Base-by-base conservation (phyloP, 2,888 invertebrate genomes). In the Tricholauxania praeusta region DNA sequence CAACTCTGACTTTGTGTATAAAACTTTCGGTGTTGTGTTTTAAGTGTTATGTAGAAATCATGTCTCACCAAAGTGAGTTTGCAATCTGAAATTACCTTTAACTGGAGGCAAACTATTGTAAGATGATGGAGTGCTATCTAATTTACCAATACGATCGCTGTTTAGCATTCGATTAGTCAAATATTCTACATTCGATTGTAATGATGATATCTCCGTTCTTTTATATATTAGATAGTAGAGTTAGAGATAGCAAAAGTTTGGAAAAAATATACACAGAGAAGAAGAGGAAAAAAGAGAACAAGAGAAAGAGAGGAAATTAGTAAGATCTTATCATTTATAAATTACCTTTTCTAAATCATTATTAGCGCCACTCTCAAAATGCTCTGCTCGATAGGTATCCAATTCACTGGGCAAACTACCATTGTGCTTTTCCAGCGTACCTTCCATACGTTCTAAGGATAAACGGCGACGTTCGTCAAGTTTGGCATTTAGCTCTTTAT, bases 151-250 rank as follows among this genome's bases (percentile, higher is more conserved):
- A 75, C 85, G 86, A 77, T 87, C 86, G 78, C 82, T 87, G 81
- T 82, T 86, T 74, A 86, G 82, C 80, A 88, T 85, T 78, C 86
- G 86, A 82, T 84, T 87, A 49, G 86, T 84, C 79, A 88, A 82
- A 82, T 85, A 87, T 77, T 88, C 87, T 85, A 88, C 86, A 84
- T 88, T 88, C 78, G 87, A 85, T 81, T 88, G 88, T 78, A 88
- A 80, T 80, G 85, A 82, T 75, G 86, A 86, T 85, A 88, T 86
- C 83, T 88, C 88, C 85, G 85, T 85, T 84, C 88, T 88, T 71
- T 63, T 17, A 28, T 17, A 28, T 28, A 4, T 39, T 39, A 10
- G 10, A 39, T 39, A 39, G 0, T 10, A 32, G 12, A 19, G n/a
- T 3, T 62, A 10, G 47, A 60, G 1, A 74, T 53, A 53, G 53